Conservation (phyloP, 2,113 vertebrate genomes). For the Mustelus asterias region DNA sequence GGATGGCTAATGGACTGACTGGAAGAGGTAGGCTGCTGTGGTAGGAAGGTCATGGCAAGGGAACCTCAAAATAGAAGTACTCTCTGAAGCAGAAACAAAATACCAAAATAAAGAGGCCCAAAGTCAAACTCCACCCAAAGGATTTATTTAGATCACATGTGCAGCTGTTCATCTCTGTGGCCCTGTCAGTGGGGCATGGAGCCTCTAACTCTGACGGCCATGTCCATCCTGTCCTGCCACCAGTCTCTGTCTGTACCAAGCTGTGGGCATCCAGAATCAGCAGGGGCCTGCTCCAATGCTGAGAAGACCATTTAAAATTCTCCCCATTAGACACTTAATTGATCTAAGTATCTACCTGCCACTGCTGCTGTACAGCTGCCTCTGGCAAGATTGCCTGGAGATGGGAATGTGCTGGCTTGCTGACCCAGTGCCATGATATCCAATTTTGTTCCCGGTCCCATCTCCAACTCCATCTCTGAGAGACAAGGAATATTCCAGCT, state of each 20-base stretch:
- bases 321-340: background rate
- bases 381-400: background rate
- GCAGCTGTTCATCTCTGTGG: background rate
- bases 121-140: background rate
- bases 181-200: background rate
- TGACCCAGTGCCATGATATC: background rate
- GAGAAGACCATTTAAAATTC: background rate
- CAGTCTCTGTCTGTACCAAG: background rate
- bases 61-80: background rate
- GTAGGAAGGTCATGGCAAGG: background rate
- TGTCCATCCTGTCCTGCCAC: background rate
- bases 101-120: background rate
- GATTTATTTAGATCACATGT: background rate
- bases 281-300: background rate
- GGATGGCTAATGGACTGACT: background rate
- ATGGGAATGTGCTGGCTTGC: background rate
- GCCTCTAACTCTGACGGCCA: background rate
- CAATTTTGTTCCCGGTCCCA: background rate
- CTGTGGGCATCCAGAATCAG: background rate
- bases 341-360: no score
- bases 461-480: background rate
- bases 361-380: background rate
- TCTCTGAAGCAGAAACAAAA: background rate
- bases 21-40: background rate
- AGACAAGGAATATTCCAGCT: background rate